Evolutionary conservation across 2,113 vertebrate genomes (phyloP).

Genomic region (Axis porcinus): DNA sequence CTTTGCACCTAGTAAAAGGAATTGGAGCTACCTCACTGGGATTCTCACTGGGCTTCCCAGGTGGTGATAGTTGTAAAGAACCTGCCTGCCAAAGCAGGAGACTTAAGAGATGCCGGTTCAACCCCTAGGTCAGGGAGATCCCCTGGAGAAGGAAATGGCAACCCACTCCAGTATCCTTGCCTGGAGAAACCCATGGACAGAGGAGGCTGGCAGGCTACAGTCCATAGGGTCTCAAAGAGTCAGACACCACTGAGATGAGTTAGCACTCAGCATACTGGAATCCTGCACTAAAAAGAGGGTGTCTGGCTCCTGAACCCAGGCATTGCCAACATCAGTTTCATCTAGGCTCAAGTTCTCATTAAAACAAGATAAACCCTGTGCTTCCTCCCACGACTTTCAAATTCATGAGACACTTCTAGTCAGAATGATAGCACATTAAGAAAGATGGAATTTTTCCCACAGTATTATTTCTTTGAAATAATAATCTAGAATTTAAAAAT

Average conservation of each 20-base stretch:
- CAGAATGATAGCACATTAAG: not conserved
- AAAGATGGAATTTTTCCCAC: not conserved
- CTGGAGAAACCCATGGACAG: not conserved
- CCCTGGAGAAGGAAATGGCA: not conserved
- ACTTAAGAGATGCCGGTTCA: not conserved
- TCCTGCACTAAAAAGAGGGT: not conserved
- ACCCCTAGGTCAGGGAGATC: not conserved
- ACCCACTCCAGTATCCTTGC: not conserved
- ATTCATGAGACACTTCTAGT: not conserved
- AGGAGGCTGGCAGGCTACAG: not conserved
- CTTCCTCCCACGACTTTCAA: not conserved
- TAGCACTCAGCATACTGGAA: not conserved
- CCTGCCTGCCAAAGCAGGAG: not conserved
- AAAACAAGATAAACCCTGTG: not conserved
- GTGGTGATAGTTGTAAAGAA: not conserved
- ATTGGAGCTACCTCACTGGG: accelerated
- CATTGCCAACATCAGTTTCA: not conserved
- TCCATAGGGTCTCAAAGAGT: accelerated
- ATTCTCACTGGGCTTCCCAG: not conserved
- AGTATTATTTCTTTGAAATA: not conserved
- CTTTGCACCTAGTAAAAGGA: not conserved
- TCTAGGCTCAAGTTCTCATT: not conserved
- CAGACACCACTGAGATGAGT: not conserved
- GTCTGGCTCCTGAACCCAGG: not conserved
- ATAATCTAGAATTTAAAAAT: not conserved